Conservation (phyloP, 2,888 invertebrate species). For the Pseudolycoriella hygida region DNA sequence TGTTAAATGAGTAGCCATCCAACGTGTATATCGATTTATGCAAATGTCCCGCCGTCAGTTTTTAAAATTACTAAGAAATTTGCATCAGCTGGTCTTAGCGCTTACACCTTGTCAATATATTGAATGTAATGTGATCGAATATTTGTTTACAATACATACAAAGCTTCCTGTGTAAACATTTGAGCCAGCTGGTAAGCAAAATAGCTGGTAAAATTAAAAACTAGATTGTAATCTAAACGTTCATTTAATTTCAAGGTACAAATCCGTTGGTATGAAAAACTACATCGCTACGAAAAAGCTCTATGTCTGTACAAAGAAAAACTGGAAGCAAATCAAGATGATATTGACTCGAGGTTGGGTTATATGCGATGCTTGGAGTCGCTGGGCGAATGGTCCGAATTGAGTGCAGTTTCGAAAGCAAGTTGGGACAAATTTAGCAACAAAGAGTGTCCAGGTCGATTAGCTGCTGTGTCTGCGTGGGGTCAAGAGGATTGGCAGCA, state of each 20-base stretch:
- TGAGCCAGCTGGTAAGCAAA: no score
- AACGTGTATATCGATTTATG: no score
- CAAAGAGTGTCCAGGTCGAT: constrained; percentile 56
- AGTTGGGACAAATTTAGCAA: constrained; percentile 53
- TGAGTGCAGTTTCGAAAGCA: constrained; percentile 62
- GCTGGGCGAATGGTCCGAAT: constrained; percentile 84
- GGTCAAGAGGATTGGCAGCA: constrained; percentile 86
- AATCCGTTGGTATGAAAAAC: constrained; percentile 95
- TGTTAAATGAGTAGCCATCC: no score
- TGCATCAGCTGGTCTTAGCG: no score
- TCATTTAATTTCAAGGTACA: constrained; percentile 32
- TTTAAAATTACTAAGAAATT: no score
- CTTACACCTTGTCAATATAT: no score
- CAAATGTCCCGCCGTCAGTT: no score
- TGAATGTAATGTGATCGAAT: no score
- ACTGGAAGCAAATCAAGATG: constrained; percentile 41
- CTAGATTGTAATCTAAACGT: neutral
- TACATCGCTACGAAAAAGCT: constrained; percentile 98
- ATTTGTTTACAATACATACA: no score
- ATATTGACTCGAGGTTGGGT: constrained; percentile 70
- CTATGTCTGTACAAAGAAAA: constrained; percentile 70
- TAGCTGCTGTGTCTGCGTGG: constrained; percentile 93
- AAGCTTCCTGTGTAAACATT: no score
- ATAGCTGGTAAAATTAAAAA: no score
- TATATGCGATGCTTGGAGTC: constrained; percentile 93